phyloP scores from a whole-genome alignment of 2,113 vertebrate species.

The Sinocyclocheilus maitianheensis region DNA sequence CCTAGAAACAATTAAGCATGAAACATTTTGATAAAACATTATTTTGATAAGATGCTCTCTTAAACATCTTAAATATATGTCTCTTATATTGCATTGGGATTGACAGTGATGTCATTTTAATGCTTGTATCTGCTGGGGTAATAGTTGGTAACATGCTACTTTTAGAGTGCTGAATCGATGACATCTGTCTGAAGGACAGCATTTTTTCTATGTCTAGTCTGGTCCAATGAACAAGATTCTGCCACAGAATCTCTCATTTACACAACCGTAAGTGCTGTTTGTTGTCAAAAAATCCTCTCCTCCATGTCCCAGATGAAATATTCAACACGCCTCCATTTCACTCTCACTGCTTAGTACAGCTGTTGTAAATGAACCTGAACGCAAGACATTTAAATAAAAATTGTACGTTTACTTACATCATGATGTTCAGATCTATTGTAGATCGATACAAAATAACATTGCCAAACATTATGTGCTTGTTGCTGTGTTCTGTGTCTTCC shows the following conservation, averaged over 20 bases:
- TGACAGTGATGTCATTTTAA: constrained; percentile 35
- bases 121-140: constrained; percentile 41
- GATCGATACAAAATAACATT: background rate
- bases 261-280: constrained; percentile 71
- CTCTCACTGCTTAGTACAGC: constrained; percentile 52
- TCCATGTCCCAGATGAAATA: constrained; percentile 69
- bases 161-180: constrained; percentile 56
- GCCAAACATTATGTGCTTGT: constrained; percentile 1
- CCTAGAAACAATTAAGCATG: constrained; percentile 63
- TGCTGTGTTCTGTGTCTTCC: background rate
- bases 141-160: constrained; percentile 50
- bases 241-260: constrained; percentile 60
- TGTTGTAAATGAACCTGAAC: constrained; percentile 65
- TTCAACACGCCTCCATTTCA: constrained; percentile 61
- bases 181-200: constrained; percentile 61
- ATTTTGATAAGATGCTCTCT: constrained; percentile 30
- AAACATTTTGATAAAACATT: constrained; percentile 51
- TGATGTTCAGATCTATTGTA: constrained; percentile 14
- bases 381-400: constrained; percentile 59
- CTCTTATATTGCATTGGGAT: constrained; percentile 35
- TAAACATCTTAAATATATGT: constrained; percentile 37
- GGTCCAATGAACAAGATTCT: constrained; percentile 61
- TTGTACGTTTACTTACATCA: constrained; percentile 63
- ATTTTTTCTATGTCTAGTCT: constrained; percentile 56
- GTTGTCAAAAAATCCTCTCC: constrained; percentile 66